Evolutionary conservation across 1,140 invertebrate genomes (phyloP).

Genomic region (Drosophila asahinai): DNA sequence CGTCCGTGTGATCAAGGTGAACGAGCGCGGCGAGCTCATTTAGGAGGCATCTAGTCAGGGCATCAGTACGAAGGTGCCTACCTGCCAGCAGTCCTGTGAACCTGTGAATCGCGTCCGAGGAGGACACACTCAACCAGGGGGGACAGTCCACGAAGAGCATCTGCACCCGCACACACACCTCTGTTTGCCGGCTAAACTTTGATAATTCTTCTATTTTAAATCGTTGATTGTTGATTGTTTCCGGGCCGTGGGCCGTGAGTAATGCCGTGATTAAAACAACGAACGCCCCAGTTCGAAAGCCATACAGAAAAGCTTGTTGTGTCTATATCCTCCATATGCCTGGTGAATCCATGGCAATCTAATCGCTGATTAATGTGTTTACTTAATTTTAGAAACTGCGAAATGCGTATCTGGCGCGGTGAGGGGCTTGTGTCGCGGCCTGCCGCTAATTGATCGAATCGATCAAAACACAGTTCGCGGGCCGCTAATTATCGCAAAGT

Average conservation of each 20-base stretch:
- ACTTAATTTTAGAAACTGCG: constrained; percentile 31
- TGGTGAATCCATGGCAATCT: constrained; percentile 34
- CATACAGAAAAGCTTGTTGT: constrained; percentile 2
- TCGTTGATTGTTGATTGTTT: constrained; percentile 43
- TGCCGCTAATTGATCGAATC: constrained; percentile 35
- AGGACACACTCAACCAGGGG: constrained; percentile 31
- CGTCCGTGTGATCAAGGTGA: constrained; percentile 80
- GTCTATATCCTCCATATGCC: not conserved
- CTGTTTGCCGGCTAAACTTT: constrained; percentile 25
- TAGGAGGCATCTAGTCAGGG: constrained; percentile 70
- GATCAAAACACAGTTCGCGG: constrained; percentile 32
- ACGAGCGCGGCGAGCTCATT: constrained; percentile 80
- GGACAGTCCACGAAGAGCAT: constrained; percentile 15
- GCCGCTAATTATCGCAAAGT: constrained; percentile 30
- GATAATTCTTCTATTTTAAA: constrained; percentile 29
- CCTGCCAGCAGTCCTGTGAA: constrained; percentile 5
- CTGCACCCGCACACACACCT: constrained; percentile 4
- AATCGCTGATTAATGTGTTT: constrained; percentile 65
- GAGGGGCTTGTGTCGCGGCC: constrained; percentile 18
- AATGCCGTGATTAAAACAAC: constrained; percentile 47
- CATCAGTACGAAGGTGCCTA: constrained; percentile 12
- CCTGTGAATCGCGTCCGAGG: constrained; percentile 38
- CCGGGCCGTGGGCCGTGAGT: constrained; percentile 31
- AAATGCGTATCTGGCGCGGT: constrained; percentile 12
- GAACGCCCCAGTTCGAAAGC: constrained; percentile 26